Base-by-base conservation (phyloP, 2,888 invertebrate species). In the Beris morrisii region DNA sequence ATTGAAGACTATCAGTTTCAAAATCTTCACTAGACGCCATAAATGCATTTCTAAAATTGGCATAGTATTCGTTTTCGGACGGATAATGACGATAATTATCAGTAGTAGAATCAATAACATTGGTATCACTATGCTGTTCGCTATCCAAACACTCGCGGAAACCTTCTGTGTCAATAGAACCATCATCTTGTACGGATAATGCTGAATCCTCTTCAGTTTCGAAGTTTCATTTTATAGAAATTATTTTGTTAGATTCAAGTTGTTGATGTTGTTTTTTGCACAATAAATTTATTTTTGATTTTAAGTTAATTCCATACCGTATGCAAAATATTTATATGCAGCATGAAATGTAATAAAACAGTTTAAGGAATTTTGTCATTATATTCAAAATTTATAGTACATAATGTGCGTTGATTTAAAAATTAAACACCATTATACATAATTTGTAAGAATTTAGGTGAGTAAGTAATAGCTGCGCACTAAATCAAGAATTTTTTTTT, bases 21-120 rank as follows among this genome's bases (percentile, higher is more conserved):
- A 72, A 71, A 67, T 71, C 71, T 65, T 72, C 72, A 5, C 69
- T 55, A 30, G 70, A 68, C 6, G 72, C 72, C 57, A 72, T 67
- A 38, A 52, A 58, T 30, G 48, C 46, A n/a, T 30, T 28, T 38
- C 4, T 5, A 7, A 38, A 12, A 53, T 53, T 13, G 22, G 28
- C 6, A 7, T 43, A 22, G 38, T 31, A 38, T 7, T 38, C 15
- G 3, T 15, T 53, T 6, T 12, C 22, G 5, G 28, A 22, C 7
- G 6, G 13, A 22, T 53, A 28, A 12, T 30, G 28, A 5, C 38
- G 11, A 13, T 38, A 3, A 38, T 38, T 38, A 11, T 55, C 54
- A 15, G 56, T 56, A 32, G 32, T 43, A n/a, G 45, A 11, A 43
- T 52, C 43, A 38, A 38, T 57, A 32, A 46, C 48, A 22, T 22